Percentiles rank a stretch among this genome's conserved stretches.
These are phyloP conservation scores for Brachionus koreanus DNA, from an alignment of 1,140 invertebrate genomes.

Conservation along the genomic window DNA sequence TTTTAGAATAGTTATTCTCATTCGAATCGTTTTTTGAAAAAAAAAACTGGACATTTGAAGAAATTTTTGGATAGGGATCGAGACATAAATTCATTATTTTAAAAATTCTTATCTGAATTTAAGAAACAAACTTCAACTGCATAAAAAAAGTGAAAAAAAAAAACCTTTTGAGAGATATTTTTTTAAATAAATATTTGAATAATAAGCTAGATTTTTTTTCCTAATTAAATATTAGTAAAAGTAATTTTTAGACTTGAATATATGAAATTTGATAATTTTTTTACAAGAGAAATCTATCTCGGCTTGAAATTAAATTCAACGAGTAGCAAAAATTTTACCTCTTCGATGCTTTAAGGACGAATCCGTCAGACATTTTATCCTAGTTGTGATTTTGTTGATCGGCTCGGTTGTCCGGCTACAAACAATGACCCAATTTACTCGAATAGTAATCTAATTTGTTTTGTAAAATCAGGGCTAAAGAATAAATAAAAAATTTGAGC, in stretches of 20 bases:
- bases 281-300: neutral
- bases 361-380: conserved; percentile 44
- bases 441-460: neutral
- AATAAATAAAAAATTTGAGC: neutral
- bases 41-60: conserved; percentile 4
- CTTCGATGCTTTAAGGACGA: conserved; percentile 34
- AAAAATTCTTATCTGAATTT: neutral
- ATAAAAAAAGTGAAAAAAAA: neutral
- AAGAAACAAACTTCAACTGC: neutral
- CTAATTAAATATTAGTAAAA: neutral
- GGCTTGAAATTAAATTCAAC: neutral
- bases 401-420: neutral
- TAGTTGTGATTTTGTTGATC: neutral
- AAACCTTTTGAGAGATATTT: neutral
- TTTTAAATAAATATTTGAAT: neutral
- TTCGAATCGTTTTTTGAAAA: neutral
- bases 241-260: neutral
- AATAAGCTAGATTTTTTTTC: neutral
- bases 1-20: neutral
- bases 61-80: conserved; percentile 4
- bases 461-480: neutral
- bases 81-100: neutral
- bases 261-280: conserved; percentile 11
- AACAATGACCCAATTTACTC: conserved; percentile 4
- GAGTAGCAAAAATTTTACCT: neutral